phyloP scores from a whole-genome alignment of 2,888 invertebrate species.

The Cordilura impudica region DNA sequence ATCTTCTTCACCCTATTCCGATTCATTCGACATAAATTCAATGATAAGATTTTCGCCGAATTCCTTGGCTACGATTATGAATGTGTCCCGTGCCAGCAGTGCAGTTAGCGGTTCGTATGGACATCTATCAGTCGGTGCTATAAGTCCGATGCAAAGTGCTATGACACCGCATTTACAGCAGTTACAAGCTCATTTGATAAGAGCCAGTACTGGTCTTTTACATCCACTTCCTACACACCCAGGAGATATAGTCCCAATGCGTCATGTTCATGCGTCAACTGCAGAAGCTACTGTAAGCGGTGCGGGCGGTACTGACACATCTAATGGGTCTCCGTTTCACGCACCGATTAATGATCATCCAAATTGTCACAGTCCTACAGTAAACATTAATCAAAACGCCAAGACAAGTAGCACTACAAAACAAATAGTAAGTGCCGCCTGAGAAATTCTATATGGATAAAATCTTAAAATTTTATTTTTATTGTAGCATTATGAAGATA shows the following conservation, averaged over 20 bases:
- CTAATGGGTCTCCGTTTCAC: conserved; percentile 12
- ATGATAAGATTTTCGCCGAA: conserved; percentile 97
- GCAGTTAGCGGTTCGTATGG: conserved; percentile 97
- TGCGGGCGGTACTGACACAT: neutral
- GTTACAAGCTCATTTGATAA: conserved; percentile 88
- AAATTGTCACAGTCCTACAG: neutral
- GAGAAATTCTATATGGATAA: neutral
- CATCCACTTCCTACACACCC: conserved; percentile 76
- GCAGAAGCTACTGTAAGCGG: conserved; percentile 33
- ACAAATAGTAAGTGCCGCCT: conserved; percentile 11
- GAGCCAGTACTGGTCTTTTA: conserved; percentile 78
- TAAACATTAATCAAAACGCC: conserved; percentile 26
- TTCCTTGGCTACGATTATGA: conserved; percentile 89
- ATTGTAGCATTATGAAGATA: conserved; percentile 67
- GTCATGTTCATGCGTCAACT: conserved; percentile 67
- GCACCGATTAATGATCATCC: conserved; percentile 28
- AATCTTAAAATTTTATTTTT: neutral
- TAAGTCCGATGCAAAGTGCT: conserved; percentile 86
- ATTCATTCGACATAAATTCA: conserved; percentile 96
- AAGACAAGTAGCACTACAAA: conserved; percentile 35
- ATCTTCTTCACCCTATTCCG: conserved; percentile 96
- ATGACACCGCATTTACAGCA: conserved; percentile 85
- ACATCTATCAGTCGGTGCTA: conserved; percentile 95
- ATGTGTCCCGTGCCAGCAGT: conserved; percentile 86
- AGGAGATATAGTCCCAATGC: conserved; percentile 73